Evolutionary conservation across 2,797 vertebrate genomes (phyloP), one percentile per base, ranked within the genome.

Genomic region (Threskiornis aethiopicus): DNA sequence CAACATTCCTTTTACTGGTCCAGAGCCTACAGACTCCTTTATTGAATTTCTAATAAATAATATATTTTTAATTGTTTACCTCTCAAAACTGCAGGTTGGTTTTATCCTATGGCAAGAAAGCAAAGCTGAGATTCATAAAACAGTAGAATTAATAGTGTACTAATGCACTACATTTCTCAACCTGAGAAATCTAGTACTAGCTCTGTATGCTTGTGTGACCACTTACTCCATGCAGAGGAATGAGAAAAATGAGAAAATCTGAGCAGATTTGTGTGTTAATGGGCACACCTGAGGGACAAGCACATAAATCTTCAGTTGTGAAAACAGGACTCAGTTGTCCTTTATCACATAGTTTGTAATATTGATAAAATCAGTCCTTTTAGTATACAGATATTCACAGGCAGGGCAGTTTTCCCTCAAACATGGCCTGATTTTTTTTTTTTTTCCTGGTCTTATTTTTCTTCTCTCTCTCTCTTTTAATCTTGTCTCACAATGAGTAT

Each of bases 11-110:
- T 89, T 75, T 62, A 69, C n/a, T 62, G 26, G 10, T 83, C 57
- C 13, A 70, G 41, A 65, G 46, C 58, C 54, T 76, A 71, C 31
- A 84, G 14, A 14, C 64, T 76, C 33, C 26, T 71, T 73, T 79
- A 94, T 37, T 84, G 55, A 87, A 82, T 86, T 94, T 88, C 42
- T 81, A 47, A 89, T 73, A 75, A 86, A 93, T 44, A 78, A 84
- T 75, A 24, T 11, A 65, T 57, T 75, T 93, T 90, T 58, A 83
- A 89, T 79, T 80, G 28, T 64, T 89, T 82, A 26, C 9, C 2
- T 77, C 29, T 87, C 55, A 84, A 57, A 95, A 80, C 37, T 62
- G 6, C 24, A 67, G 47, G 26, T 47, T 87, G 41, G 10, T 73
- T 95, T 87, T 80, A 44, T 80, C 37, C 39, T 37, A 64, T 42